These are phyloP conservation scores for Cyphomyrmex costatus DNA, from an alignment of 1,140 invertebrate genomes.

Conservation along the genomic window DNA sequence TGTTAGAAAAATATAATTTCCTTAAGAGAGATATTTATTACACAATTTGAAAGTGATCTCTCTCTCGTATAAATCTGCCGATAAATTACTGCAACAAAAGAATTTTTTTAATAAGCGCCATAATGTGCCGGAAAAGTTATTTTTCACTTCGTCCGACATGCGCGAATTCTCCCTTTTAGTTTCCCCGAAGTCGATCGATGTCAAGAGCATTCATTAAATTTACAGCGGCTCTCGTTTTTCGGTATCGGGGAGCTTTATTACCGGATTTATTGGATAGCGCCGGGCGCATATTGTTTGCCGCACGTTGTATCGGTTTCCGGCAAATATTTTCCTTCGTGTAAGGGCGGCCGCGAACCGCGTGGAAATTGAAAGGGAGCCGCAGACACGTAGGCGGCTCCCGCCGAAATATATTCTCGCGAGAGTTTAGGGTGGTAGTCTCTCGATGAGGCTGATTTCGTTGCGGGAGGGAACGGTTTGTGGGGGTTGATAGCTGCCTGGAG, in stretches of 20 bases:
- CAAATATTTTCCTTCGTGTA: slow-evolving; percentile 67
- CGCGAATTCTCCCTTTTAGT: slow-evolving; percentile 33
- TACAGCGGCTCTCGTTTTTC: slow-evolving; percentile 58
- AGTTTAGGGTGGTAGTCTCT: slow-evolving; percentile 77
- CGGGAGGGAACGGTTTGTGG: slow-evolving; percentile 77
- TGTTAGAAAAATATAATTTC: background rate
- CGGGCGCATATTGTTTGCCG: slow-evolving; percentile 63
- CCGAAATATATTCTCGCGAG: slow-evolving; percentile 84
- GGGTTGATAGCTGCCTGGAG: slow-evolving; percentile 83
- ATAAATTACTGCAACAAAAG: background rate
- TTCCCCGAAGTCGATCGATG: slow-evolving; percentile 52
- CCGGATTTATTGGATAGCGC: slow-evolving; percentile 63
- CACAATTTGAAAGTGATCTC: background rate
- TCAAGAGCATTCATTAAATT: slow-evolving; percentile 65
- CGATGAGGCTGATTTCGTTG: slow-evolving; percentile 79
- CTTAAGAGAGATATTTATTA: background rate
- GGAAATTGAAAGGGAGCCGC: slow-evolving; percentile 76
- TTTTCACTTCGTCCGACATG: slow-evolving; percentile 29
- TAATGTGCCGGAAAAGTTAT: background rate
- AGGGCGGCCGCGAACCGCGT: slow-evolving; percentile 71
- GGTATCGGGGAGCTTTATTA: slow-evolving; percentile 60
- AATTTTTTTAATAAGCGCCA: background rate
- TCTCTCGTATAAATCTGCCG: background rate
- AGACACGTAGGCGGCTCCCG: slow-evolving; percentile 69
- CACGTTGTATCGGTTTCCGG: slow-evolving; percentile 64